Base-by-base conservation (phyloP, 1,140 invertebrate genomes). In the Drosophila kurseongensis region DNA sequence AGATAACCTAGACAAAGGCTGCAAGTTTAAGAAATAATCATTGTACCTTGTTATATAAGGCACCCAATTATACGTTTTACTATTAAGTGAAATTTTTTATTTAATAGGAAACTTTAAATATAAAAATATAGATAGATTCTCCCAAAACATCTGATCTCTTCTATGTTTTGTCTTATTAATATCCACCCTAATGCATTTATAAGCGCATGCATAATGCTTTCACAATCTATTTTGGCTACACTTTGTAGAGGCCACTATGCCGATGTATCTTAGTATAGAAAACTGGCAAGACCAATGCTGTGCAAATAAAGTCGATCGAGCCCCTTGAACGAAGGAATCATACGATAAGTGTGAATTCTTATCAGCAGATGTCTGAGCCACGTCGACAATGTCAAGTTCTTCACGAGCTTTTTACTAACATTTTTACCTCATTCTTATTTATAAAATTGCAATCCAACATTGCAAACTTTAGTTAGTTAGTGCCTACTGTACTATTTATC, bases 261-360 rank as follows among this genome's bases (percentile, higher is more conserved):
- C n/a, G 13, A 27, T 18, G 40, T 32, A 41, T 18, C 36, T 62
- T 14, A 9, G 16, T 16, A 16, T 27, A 27, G n/a, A 16, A 7
- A 58, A 27, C 27, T 16, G 35, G 18, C 60, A 9, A 12, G 5
- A 23, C 29, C 42, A 12, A 38, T 12, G 27, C 36, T 62, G 16
- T 3, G 36, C 13, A 38, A 42, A 60, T 36, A 32, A 48, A 51
- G 10, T 36, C 16, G 4, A 41, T 18, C 44, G 29, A 42, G 51
- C 51, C 51, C 16, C 65, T 48, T 36, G 4, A 48, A 48, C 12
- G 14, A 13, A n/a, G 12, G 5, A 52, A 40, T 57, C 67, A 48
- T 69, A 44, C 42, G 66, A 68, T 56, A 56, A 45, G 35, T 56
- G 48, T 10, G 65, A 69, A 69, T 71, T 41, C 67, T 71, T 69